Evolutionary conservation across 2,797 vertebrate genomes (phyloP).

Genomic region (Pseudomugil gertrudae): DNA sequence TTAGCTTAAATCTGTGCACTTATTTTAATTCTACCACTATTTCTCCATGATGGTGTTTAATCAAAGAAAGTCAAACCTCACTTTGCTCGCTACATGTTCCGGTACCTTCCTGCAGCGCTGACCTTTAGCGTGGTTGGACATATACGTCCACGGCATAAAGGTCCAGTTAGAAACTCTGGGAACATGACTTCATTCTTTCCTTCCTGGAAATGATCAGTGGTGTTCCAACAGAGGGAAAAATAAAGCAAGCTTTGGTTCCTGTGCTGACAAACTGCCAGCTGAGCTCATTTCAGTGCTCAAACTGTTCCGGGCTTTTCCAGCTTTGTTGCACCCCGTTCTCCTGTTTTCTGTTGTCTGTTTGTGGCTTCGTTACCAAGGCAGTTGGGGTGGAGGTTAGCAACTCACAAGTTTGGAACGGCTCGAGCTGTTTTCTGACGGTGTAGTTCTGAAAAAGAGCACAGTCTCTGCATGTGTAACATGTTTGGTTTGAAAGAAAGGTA

Average conservation of each 20-base stretch:
- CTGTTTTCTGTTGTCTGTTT: constrained; percentile 30
- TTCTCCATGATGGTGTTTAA: background rate
- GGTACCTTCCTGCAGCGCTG: constrained; percentile 12
- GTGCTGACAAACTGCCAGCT: constrained; percentile 44
- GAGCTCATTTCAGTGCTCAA: constrained; percentile 45
- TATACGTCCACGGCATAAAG: background rate
- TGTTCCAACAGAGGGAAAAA: constrained; percentile 16
- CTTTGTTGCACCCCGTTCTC: constrained; percentile 13
- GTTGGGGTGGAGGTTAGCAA: background rate
- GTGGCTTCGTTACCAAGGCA: constrained; percentile 11
- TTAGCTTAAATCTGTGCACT: background rate
- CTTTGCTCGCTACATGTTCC: background rate
- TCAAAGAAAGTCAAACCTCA: background rate
- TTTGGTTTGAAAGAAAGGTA: no score
- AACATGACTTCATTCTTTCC: constrained; percentile 42
- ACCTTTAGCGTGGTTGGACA: no score
- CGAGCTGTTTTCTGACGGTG: background rate
- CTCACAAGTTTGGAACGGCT: constrained; percentile 12
- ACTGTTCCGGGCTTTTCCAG: constrained; percentile 20
- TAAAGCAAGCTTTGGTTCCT: constrained; percentile 26
- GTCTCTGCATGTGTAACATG: no score
- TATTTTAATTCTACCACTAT: background rate
- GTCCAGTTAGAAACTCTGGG: constrained; percentile 38
- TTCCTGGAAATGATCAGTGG: constrained; percentile 38
- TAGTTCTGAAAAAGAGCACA: constrained; percentile 15